phyloP scores from a whole-genome alignment of 2,888 invertebrate genomes.

The Ormyrus thymus region DNA sequence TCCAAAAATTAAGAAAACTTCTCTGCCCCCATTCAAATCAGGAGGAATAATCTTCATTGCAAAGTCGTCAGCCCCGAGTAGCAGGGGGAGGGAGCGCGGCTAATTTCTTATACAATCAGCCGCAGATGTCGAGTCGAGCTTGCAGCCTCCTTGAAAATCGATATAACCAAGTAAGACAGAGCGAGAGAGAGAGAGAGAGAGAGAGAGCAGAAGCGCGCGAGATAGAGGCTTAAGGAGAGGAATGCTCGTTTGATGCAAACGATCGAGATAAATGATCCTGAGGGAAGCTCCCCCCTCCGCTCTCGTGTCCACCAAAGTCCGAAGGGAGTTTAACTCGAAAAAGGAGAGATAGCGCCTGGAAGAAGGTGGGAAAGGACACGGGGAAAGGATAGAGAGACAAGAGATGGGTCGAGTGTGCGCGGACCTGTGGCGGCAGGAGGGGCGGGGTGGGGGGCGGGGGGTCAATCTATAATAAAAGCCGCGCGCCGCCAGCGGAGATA shows the following conservation, averaged over 20 bases:
- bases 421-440: neutral
- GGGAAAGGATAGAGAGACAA: conserved; percentile 21
- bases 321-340: conserved; percentile 3
- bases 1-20: neutral
- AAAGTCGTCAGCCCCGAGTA: neutral
- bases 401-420: neutral
- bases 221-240: conserved; percentile 7
- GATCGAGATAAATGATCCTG: conserved; percentile 71
- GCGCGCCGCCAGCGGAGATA: neutral
- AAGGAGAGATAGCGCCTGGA: conserved; percentile 1
- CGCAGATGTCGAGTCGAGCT: conserved; percentile 26
- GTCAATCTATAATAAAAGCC: conserved; percentile 74
- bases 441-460: conserved; percentile 55
- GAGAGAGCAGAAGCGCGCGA: neutral
- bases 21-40: conserved; percentile 24
- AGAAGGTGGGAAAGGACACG: conserved; percentile 10
- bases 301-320: too few species aligned
- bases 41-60: neutral
- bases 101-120: conserved; percentile 51
- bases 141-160: conserved; percentile 29
- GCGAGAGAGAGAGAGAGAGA: neutral
- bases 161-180: neutral
- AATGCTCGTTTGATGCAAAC: conserved; percentile 67
- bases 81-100: neutral
- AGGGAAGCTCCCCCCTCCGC: conserved; percentile 52